Evolutionary conservation across 2,888 invertebrate genomes (phyloP).

Genomic region (Idaea biselata): DNA sequence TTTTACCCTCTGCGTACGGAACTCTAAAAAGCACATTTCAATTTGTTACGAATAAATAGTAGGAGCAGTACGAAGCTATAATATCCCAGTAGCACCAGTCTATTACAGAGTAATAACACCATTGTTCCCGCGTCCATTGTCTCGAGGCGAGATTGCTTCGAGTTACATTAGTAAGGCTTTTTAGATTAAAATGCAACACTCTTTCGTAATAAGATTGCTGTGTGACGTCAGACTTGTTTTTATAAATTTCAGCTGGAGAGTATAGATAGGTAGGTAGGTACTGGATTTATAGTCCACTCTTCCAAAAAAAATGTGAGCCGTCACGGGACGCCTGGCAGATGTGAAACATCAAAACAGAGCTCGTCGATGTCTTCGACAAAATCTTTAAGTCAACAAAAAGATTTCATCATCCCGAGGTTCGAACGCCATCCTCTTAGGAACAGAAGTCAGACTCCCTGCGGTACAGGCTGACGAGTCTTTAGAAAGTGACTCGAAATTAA

Average conservation of each 20-base stretch:
- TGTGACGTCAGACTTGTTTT: conserved; percentile 19
- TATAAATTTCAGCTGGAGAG: conserved; percentile 7
- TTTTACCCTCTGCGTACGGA: too few relatives aligned
- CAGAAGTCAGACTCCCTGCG: too few relatives aligned
- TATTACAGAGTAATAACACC: conserved; percentile 2
- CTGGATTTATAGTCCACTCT: background rate
- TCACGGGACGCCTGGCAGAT: too few relatives aligned
- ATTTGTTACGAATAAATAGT: too few relatives aligned
- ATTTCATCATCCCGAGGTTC: too few relatives aligned
- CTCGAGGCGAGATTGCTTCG: conserved; percentile 10
- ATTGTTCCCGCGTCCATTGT: conserved; percentile 18
- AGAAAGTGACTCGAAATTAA: too few relatives aligned
- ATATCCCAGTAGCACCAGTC: background rate
- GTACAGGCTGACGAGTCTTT: too few relatives aligned
- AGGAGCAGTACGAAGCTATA: background rate
- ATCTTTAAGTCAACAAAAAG: too few relatives aligned
- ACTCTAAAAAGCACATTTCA: too few relatives aligned
- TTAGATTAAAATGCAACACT: conserved; percentile 18
- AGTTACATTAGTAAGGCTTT: conserved; percentile 11
- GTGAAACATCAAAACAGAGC: too few relatives aligned
- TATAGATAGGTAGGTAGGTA: background rate
- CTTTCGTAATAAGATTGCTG: conserved; percentile 18
- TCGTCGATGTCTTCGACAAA: too few relatives aligned
- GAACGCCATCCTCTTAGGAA: too few relatives aligned
- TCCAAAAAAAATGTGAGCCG: background rate